A percentile compares a stretch with the other conserved stretches of the same genome.
phyloP scores from a whole-genome alignment of 1,140 invertebrate species.

The Zaprionus tsacasi region DNA sequence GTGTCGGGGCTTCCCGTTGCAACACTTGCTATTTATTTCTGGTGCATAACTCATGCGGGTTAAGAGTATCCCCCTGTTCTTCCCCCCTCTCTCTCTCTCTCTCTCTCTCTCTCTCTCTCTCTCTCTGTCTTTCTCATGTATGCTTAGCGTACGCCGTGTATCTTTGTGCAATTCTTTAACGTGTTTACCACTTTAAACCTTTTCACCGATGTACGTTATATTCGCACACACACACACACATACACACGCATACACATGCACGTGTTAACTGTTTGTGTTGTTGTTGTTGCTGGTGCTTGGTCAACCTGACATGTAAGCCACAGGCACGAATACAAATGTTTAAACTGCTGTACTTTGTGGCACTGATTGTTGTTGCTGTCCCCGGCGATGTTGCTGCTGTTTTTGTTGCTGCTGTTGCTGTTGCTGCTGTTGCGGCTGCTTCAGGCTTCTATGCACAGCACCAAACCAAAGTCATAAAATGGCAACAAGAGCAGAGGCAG shows the following conservation, averaged over 20 bases:
- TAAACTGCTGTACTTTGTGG: constrained; percentile 64
- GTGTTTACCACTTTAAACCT: constrained; percentile 41
- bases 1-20: neutral
- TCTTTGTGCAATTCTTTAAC: constrained; percentile 46
- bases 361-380: constrained; percentile 48
- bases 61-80: neutral
- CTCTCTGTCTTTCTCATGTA: constrained; percentile 1
- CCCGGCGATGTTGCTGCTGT: constrained; percentile 23
- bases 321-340: constrained; percentile 77
- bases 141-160: neutral
- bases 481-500: constrained; percentile 33
- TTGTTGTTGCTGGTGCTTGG: constrained; percentile 44
- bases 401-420: constrained; percentile 37
- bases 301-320: constrained; percentile 76
- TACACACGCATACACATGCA: neutral
- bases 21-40: constrained; percentile 10
- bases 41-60: constrained; percentile 41
- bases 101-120: constrained; percentile 16
- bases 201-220: constrained; percentile 10
- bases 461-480: constrained; percentile 71
- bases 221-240: neutral
- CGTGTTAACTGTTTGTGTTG: neutral
- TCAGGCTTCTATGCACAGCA: constrained; percentile 69
- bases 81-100: neutral
- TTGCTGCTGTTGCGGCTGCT: constrained; percentile 44